A percentile compares a stretch with the other conserved stretches of the same genome.
phyloP scores from a whole-genome alignment of 2,888 invertebrate genomes.

The Ectemnius continuus region DNA sequence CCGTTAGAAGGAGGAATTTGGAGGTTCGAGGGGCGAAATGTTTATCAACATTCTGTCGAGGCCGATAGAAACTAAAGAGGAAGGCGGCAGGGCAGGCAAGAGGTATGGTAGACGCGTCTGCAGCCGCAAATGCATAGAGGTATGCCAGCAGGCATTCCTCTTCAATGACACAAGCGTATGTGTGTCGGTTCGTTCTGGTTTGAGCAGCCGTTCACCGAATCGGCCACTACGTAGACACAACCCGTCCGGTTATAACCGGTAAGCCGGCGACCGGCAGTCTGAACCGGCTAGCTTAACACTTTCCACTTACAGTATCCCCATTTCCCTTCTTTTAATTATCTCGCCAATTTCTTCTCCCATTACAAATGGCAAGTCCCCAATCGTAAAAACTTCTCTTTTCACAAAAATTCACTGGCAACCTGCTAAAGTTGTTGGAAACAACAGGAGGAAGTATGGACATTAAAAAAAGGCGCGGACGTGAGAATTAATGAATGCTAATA shows the following conservation, averaged over 20 bases:
- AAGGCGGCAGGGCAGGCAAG: too few relatives aligned
- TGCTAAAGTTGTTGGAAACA: too few relatives aligned
- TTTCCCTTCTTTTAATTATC: too few relatives aligned
- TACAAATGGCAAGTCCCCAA: too few relatives aligned
- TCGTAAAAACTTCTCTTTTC: too few relatives aligned
- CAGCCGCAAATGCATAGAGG: slow-evolving; percentile 13
- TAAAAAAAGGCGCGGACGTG: too few relatives aligned
- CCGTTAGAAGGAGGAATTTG: background rate
- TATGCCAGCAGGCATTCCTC: slow-evolving; percentile 1
- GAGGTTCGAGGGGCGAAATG: background rate
- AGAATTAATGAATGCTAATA: too few relatives aligned
- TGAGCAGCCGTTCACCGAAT: slow-evolving; percentile 61
- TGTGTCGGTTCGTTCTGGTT: slow-evolving; percentile 64
- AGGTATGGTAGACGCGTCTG: slow-evolving; percentile 5
- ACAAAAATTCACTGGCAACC: too few relatives aligned
- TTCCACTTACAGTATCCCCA: background rate
- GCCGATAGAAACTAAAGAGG: background rate
- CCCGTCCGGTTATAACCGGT: slow-evolving; percentile 55
- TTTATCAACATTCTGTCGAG: background rate
- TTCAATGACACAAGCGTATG: slow-evolving; percentile 48
- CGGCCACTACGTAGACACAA: slow-evolving; percentile 22
- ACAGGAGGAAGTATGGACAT: too few relatives aligned
- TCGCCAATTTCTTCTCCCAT: too few relatives aligned
- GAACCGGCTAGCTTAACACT: slow-evolving; percentile 47
- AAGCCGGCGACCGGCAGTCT: slow-evolving; percentile 50